phyloP scores from a whole-genome alignment of 2,888 invertebrate species.

The Seira sanloemensis region DNA sequence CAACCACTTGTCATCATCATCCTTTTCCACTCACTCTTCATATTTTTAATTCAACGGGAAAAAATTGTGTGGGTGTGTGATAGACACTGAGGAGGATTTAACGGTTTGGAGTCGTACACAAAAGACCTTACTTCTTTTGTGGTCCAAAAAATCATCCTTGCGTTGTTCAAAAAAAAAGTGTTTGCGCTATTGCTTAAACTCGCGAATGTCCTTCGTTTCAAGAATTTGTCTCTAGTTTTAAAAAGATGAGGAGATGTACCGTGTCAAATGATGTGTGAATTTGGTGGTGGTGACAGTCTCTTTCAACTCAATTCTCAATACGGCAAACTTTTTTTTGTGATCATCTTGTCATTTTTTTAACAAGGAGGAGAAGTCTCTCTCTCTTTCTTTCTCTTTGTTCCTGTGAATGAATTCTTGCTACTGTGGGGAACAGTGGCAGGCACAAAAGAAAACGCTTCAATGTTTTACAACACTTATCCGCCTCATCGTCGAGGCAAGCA shows the following conservation, averaged over 20 bases:
- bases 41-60: neutral
- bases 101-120: neutral
- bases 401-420: slow-evolving; percentile 15
- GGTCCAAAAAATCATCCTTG: neutral
- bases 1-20: neutral
- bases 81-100: neutral
- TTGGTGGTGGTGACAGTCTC: slow-evolving; percentile 59
- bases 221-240: neutral
- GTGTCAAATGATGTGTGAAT: slow-evolving; percentile 63
- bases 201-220: neutral
- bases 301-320: slow-evolving; percentile 50
- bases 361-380: slow-evolving; percentile 21
- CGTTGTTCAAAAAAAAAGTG: neutral
- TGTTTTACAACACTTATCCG: slow-evolving; percentile 73
- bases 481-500: slow-evolving; percentile 69
- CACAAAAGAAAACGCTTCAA: slow-evolving; percentile 47
- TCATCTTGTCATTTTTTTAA: slow-evolving; percentile 40
- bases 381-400: slow-evolving; percentile 35
- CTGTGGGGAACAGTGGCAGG: slow-evolving; percentile 17
- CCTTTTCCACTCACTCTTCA: too few relatives aligned
- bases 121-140: neutral
- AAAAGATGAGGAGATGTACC: slow-evolving; percentile 52
- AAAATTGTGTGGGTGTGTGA: neutral
- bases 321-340: too few relatives aligned
- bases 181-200: neutral